Percentiles rank a stretch among this genome's conserved stretches.
phyloP scores from a whole-genome alignment of 2,113 vertebrate species.

The Tragelaphus strepsiceros region DNA sequence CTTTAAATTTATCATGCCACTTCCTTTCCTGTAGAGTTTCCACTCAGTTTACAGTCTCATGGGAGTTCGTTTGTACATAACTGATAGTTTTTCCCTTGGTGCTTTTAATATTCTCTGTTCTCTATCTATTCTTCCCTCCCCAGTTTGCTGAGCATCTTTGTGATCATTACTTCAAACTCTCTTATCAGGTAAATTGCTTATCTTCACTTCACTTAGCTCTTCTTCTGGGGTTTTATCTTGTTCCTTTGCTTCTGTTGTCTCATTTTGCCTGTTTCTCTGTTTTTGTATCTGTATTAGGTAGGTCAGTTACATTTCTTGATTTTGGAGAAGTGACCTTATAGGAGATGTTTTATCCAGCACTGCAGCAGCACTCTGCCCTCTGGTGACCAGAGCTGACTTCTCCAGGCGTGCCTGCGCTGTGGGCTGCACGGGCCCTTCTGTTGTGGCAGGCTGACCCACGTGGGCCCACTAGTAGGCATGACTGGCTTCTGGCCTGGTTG shows the following conservation, averaged over 20 bases:
- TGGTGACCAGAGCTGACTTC: neutral
- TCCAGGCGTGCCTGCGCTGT: accelerated
- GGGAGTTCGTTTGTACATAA: accelerated
- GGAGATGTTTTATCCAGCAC: accelerated
- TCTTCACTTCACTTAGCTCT: neutral
- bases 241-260: neutral
- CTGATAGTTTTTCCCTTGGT: neutral
- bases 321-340: neutral
- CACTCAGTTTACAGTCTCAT: neutral
- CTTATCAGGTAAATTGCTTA: neutral
- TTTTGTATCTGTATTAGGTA: neutral
- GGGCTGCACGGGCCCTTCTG: neutral
- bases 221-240: neutral
- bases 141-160: neutral
- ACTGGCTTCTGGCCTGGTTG: neutral
- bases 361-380: neutral
- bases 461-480: neutral
- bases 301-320: neutral
- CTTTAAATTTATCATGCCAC: neutral
- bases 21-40: neutral
- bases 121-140: accelerated
- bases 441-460: neutral
- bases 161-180: neutral
- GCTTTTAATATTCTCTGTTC: neutral
- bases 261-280: neutral